Base-by-base conservation (phyloP, 2,797 vertebrate genomes). In the Falco novaeseelandiae region DNA sequence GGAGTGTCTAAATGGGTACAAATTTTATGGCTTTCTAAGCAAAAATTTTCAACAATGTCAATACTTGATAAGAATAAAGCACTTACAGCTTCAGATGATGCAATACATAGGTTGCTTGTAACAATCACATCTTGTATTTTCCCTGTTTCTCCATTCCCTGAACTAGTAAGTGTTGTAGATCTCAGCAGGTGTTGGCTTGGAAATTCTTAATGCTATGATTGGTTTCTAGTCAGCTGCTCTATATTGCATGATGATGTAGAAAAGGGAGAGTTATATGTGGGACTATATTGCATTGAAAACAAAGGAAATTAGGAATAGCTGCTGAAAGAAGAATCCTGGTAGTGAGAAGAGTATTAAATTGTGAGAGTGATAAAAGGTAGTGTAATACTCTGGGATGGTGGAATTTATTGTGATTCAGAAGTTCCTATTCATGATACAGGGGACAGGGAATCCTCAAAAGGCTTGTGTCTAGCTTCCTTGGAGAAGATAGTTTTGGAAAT, bases 281-380 rank as follows among this genome's bases (percentile, higher is more conserved):
- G 67, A 40, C 27, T 58, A 46, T 49, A 62, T 83, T 34, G 17
- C 49, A 84, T 61, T 93, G 62, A 83, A 89, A 71, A 81, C 63
- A 88, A 48, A 81, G 29, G 17, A 69, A 79, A 38, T 66, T 63
- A 89, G 46, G 74, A 96, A 94, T 67, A 93, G n/a, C 49, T 94
- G 44, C 72, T 72, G 77, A 77, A 91, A 91, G 61, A 78, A 72
- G 86, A 81, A 30, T 48, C 49, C 69, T 87, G 34, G 90, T 83
- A 93, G 96, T 93, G 62, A 93, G 76, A 83, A 91, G 95, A 94
- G 54, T 63, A 95, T 73, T 92, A 96, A 96, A 97, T 96, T 97
- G 91, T 94, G 74, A 91, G 82, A 65, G 40, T 89, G 66, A 22
- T 65, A 34, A 36, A 74, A 81, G 36, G 92, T 86, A 92, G 91